Conservation (phyloP, 2,113 vertebrate species). For the Hippocampus zosterae region DNA sequence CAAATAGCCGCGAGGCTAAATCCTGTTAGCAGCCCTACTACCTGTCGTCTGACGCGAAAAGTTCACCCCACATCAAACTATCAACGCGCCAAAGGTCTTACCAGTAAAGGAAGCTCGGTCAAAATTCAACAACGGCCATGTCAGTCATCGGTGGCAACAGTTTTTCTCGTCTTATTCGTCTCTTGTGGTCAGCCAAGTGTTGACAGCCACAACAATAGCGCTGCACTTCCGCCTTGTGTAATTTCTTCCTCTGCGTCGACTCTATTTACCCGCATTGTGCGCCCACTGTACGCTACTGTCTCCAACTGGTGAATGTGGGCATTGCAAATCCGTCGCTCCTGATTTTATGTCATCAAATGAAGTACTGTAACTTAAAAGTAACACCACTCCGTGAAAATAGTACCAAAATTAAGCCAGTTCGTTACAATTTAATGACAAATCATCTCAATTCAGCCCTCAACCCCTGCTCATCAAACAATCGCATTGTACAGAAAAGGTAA, state of each 20-base stretch:
- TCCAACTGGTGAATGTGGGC: neutral
- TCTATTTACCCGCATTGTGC: too few species aligned
- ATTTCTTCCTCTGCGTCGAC: neutral
- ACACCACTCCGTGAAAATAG: neutral
- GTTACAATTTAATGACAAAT: neutral
- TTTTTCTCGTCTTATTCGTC: neutral
- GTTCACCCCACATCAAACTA: too few species aligned
- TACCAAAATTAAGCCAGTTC: neutral
- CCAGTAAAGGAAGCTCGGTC: constrained; percentile 1
- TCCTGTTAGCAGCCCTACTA: neutral
- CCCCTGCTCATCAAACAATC: neutral
- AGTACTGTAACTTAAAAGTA: neutral
- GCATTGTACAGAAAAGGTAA: neutral
- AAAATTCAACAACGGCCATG: neutral
- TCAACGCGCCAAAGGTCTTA: neutral
- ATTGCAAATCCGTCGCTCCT: neutral
- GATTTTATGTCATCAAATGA: neutral
- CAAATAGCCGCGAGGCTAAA: constrained; percentile 3
- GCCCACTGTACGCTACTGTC: neutral
- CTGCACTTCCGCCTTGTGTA: neutral
- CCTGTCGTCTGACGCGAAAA: neutral
- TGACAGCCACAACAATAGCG: neutral
- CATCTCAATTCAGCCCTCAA: neutral
- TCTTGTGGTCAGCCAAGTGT: neutral
- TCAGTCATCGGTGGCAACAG: neutral